phyloP scores from a whole-genome alignment of 2,888 invertebrate species.

The Augiades crinisus region DNA sequence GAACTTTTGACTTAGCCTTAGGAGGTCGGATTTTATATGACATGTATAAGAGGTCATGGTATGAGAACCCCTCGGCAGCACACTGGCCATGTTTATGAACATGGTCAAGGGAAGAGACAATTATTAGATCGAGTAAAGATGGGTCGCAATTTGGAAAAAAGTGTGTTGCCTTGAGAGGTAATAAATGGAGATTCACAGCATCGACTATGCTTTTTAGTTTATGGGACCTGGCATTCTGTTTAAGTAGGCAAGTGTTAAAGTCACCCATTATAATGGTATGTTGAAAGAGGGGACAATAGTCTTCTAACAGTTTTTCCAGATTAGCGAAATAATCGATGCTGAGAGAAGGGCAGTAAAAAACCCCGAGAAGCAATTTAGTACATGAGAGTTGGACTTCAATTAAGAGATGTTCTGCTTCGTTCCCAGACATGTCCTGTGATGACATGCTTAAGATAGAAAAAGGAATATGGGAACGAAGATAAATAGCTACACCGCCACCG shows the following conservation, averaged over 20 bases:
- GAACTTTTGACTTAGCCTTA: conserved; percentile 4
- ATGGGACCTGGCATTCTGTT: conserved; percentile 9
- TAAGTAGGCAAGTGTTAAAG: conserved; percentile 26
- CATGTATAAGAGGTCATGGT: conserved; percentile 26
- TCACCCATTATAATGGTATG: too few relatives aligned
- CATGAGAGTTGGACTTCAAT: not conserved
- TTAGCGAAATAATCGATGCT: not conserved
- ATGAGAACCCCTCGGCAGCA: conserved; percentile 25
- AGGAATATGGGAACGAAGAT: too few relatives aligned
- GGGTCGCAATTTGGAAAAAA: too few relatives aligned
- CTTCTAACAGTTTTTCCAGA: not conserved
- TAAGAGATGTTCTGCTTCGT: not conserved
- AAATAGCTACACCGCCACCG: too few relatives aligned
- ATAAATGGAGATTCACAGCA: conserved; percentile 22
- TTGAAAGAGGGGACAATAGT: not conserved
- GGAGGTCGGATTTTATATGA: too few relatives aligned
- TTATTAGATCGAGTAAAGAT: conserved; percentile 20
- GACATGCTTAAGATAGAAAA: too few relatives aligned
- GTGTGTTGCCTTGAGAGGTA: conserved; percentile 26
- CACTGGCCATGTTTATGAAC: conserved; percentile 24
- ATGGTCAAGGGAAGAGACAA: conserved; percentile 13
- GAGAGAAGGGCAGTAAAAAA: conserved; percentile 1
- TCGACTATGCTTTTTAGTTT: conserved; percentile 4
- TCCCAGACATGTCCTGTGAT: not conserved
- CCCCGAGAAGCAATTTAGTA: conserved; percentile 3